Evolutionary conservation across 1,140 invertebrate species (phyloP), one percentile per base, ranked within the genome.

Genomic region (Diachasma alloeum): DNA sequence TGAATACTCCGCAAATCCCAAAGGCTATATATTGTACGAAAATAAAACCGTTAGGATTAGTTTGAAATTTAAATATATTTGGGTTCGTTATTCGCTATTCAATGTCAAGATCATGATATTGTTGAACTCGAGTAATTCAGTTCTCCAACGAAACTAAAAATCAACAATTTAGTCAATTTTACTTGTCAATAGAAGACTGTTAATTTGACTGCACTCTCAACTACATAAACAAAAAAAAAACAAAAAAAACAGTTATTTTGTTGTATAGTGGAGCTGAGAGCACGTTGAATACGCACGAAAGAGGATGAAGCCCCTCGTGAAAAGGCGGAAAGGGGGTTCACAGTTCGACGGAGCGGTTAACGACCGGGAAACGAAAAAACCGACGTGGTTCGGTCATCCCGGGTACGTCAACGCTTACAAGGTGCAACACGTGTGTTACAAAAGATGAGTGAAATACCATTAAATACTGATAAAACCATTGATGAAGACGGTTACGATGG

Each of bases 291-390:
- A 75, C 74, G 44, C 36, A 74, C 75, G 74, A 73, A 69, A 68
- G 77, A 77, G 81, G 74, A 86, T 83, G 85, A 88, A 82, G 85
- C 80, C 78, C 81, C 77, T 78, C 80, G 81, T 78, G 81, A 81
- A 79, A 84, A 81, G 78, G 77, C 81, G 83, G 81, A 83, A 86
- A 83, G 81, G 81, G 82, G 79, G 81, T 85, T 86, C 83, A 85
- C 87, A 84, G 83, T 86, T 84, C 79, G 85, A 78, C 83, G 86
- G 81, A 84, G 82, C 81, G 79, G 81, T 83, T 87, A 87, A 88
- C 82, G 82, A 88, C 79, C 80, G 82, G 53, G 74, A 78, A 75
- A 46, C 5, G 42, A 44, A 26, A 53, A 63, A 63, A 24, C 59
- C 59, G 59, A 63, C 59, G 59, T 63, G 22, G 59, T 63, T 26